Base-by-base conservation (phyloP, 2,888 invertebrate genomes). In the Tetramorium bicarinatum region DNA sequence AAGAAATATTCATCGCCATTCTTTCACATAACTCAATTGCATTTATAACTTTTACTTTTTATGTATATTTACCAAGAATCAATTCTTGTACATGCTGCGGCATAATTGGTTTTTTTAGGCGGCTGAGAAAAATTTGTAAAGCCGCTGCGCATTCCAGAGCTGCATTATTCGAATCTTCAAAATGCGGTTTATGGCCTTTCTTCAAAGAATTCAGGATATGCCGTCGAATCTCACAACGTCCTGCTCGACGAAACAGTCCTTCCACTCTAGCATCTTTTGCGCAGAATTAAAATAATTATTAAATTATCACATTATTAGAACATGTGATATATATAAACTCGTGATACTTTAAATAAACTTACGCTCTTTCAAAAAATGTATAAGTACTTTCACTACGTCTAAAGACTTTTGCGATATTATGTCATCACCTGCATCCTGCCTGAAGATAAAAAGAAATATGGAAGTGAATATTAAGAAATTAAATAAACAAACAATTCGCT, bases 71-170 rank as follows among this genome's bases (percentile, higher is more conserved):
- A 95, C 95, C 95, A 66, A 95, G 92, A 13, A 95, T 95, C 67
- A 96, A 89, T 49, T 95, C 94, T 88, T 95, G 95, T 34, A 96
- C 95, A 67, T 95, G 92, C 13, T 89, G 89, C 0, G 95, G 96
- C 86, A 96, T 93, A 38, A 95, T 91, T 0, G 95, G 95, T 82
- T 94, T 93, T 66, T 94, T 95, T 44, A 95, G 85, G 69, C 92
- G 93, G 18, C 92, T 92, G 29, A 95, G 88, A 88, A 94, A 95
- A 29, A 92, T 89, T 84, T 94, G 95, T 54, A 95, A 92, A 0
- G 95, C 95, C 6, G 95, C 94, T 0, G 95, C 95, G 47, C 95
- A 95, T 88, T 95, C 95, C 52, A 95, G 86, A 8, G 93, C 93
- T 15, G 87, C 85, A 62, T 89, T 85, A 2, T 91, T 87, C n/a